Conservation (phyloP, 2,888 invertebrate genomes). For the Lepidochrysops patricia region DNA sequence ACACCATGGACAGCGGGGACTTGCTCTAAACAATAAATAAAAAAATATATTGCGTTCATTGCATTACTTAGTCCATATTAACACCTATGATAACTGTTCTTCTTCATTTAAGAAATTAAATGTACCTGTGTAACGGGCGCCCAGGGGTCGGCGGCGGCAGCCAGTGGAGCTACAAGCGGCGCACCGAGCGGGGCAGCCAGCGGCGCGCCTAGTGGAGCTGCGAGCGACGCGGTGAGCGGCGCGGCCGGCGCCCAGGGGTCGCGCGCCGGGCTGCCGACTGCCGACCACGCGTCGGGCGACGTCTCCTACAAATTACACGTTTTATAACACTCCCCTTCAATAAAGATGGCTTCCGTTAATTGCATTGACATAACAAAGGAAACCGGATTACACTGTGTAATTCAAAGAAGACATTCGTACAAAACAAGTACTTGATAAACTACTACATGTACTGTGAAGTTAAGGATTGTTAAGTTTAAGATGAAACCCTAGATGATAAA, state of each 20-base stretch:
- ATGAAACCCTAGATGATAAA: too few relatives aligned
- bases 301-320: conserved; percentile 39
- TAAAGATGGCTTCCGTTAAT: too few relatives aligned
- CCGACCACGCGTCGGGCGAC: conserved; percentile 78
- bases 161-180: conserved; percentile 48
- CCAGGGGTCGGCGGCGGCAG: conserved; percentile 52
- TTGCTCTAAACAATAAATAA: conserved; percentile 39
- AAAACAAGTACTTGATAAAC: too few relatives aligned
- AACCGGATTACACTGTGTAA: too few relatives aligned
- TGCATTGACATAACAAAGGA: too few relatives aligned
- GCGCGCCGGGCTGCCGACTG: conserved; percentile 55
- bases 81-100: too few relatives aligned
- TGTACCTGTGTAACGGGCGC: conserved; percentile 47
- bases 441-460: too few relatives aligned
- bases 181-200: conserved; percentile 62
- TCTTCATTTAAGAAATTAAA: too few relatives aligned
- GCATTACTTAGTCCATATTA: too few relatives aligned
- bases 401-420: too few relatives aligned
- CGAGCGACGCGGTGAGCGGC: conserved; percentile 33
- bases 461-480: too few relatives aligned
- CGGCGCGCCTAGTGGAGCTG: conserved; percentile 76
- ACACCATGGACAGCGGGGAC: conserved; percentile 51
- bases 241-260: conserved; percentile 55
- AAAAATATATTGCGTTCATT: background rate
- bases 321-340: conserved; percentile 11